Conservation (phyloP, 2,797 vertebrate genomes). For the Syncerus caffer region DNA sequence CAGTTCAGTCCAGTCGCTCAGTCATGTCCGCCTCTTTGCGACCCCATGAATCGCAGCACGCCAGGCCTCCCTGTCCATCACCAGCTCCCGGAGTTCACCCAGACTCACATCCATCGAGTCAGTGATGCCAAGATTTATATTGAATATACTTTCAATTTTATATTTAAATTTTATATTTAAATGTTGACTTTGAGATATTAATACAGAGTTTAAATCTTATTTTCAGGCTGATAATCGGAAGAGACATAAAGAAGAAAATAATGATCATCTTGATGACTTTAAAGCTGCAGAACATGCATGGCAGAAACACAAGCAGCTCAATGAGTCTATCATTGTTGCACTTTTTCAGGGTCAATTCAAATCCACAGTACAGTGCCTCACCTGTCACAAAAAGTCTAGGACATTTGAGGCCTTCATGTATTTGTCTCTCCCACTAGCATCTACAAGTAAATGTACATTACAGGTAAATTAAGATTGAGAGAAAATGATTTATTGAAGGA, state of each 20-base stretch:
- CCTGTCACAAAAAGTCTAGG: constrained; percentile 94
- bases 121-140: neutral
- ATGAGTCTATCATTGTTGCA: constrained; percentile 96
- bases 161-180: neutral
- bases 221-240: constrained; percentile 95
- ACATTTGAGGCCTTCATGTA: constrained; percentile 99
- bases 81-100: too few species aligned
- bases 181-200: neutral
- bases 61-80: too few species aligned
- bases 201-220: constrained; percentile 57
- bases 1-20: too few species aligned
- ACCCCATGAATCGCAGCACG: too few species aligned
- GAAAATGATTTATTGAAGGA: neutral
- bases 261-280: constrained; percentile 92
- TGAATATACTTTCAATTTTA: neutral
- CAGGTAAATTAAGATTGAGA: constrained; percentile 85
- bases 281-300: constrained; percentile 92
- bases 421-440: constrained; percentile 93
- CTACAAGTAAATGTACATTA: constrained; percentile 95
- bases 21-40: too few species aligned
- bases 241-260: constrained; percentile 95
- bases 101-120: too few species aligned
- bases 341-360: constrained; percentile 99
- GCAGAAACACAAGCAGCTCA: constrained; percentile 96
- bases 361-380: constrained; percentile 97